These are phyloP conservation scores for Drosophila meridionalis DNA, from an alignment of 2,888 invertebrate species.

Conservation along the genomic window DNA sequence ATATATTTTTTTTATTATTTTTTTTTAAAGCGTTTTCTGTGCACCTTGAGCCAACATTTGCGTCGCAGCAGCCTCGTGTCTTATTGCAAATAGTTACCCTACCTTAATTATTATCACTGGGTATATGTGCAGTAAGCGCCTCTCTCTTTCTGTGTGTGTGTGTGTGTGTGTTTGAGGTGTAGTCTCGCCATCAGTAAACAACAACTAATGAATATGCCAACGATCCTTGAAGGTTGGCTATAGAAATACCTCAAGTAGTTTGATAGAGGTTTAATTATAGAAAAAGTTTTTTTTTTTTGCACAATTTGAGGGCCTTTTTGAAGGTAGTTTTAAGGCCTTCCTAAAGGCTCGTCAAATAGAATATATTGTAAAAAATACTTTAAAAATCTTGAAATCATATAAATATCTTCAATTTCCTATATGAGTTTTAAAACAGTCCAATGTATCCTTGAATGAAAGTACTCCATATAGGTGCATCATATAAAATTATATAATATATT, in stretches of 20 bases:
- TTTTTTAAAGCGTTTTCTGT: constrained; percentile 6
- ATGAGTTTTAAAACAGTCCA: too few species aligned
- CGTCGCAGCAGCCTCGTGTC: constrained; percentile 58
- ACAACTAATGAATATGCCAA: constrained; percentile 26
- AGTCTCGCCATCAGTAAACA: constrained; percentile 23
- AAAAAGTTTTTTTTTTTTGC: neutral
- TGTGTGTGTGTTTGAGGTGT: constrained; percentile 6
- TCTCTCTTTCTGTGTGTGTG: neutral
- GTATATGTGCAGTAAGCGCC: constrained; percentile 24
- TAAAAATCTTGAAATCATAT: too few species aligned
- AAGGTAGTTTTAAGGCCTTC: too few species aligned
- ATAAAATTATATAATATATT: too few species aligned
- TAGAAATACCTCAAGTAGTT: constrained; percentile 12
- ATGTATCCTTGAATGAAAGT: too few species aligned
- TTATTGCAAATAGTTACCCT: constrained; percentile 49
- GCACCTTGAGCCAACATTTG: constrained; percentile 43
- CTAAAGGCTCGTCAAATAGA: too few species aligned
- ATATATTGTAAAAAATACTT: too few species aligned
- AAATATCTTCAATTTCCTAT: too few species aligned
- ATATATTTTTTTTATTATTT: neutral
- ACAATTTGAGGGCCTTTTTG: neutral
- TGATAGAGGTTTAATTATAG: neutral
- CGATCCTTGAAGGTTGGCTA: constrained; percentile 14
- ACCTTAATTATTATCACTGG: constrained; percentile 38
- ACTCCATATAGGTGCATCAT: too few species aligned